These are phyloP conservation scores for Troides oblongomaculatus DNA, from an alignment of 2,888 invertebrate genomes.

Conservation along the genomic window DNA sequence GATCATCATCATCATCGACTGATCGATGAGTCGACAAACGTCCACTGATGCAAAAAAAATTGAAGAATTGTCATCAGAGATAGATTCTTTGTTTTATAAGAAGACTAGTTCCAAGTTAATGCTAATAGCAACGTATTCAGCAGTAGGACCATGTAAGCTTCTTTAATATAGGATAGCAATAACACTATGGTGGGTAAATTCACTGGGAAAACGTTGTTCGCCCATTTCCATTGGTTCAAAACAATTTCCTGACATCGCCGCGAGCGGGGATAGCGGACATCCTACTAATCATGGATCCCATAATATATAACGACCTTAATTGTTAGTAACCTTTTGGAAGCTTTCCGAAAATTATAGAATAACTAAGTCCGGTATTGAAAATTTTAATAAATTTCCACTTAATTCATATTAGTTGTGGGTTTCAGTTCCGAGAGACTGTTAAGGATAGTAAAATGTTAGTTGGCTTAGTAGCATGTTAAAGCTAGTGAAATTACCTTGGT, in stretches of 20 bases:
- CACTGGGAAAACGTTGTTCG: background rate
- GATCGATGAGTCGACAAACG: too few relatives aligned
- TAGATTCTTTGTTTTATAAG: background rate
- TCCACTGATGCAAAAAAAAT: too few relatives aligned
- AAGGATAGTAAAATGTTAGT: too few relatives aligned
- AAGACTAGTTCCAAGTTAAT: background rate
- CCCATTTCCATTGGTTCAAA: conserved; percentile 49
- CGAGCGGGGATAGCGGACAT: conserved; percentile 61
- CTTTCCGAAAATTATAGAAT: conserved; percentile 11
- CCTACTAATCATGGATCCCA: conserved; percentile 56
- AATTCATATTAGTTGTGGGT: too few relatives aligned
- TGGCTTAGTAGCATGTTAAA: too few relatives aligned
- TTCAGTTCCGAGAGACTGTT: too few relatives aligned
- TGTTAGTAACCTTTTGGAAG: conserved; percentile 40
- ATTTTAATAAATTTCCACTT: background rate
- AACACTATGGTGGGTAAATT: background rate
- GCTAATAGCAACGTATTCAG: too few relatives aligned
- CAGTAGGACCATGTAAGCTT: background rate
- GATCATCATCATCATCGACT: too few relatives aligned
- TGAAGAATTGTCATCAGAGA: too few relatives aligned
- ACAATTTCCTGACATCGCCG: conserved; percentile 59
- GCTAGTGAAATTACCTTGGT: too few relatives aligned
- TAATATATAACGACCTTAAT: conserved; percentile 55
- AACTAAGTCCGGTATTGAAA: background rate
- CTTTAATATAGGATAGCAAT: background rate